Conservation (phyloP, 2,888 invertebrate genomes). For the Sphecodes monilicornis region DNA sequence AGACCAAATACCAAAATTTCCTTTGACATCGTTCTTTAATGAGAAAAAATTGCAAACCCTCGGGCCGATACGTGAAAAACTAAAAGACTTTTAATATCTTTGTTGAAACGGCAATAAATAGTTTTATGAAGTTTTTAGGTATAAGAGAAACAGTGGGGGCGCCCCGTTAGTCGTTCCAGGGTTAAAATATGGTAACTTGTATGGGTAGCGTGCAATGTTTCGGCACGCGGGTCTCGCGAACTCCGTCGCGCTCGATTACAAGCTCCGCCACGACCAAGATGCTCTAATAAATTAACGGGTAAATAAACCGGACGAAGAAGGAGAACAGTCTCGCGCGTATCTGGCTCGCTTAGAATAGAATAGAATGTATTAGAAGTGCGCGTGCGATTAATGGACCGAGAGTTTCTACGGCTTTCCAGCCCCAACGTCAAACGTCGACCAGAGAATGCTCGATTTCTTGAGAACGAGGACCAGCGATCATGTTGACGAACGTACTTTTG, state of each 20-base stretch:
- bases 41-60: not conserved
- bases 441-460: constrained; percentile 44
- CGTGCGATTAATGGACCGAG: constrained; percentile 52
- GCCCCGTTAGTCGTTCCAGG: not conserved
- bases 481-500: constrained; percentile 14
- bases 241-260: constrained; percentile 75
- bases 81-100: too few relatives aligned
- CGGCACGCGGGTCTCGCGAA: constrained; percentile 51
- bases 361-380: constrained; percentile 58
- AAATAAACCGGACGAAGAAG: constrained; percentile 60
- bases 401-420: constrained; percentile 20
- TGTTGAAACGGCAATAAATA: constrained; percentile 23
- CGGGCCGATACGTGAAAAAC: not conserved
- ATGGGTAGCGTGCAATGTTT: constrained; percentile 8
- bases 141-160: not conserved
- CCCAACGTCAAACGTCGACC: constrained; percentile 20
- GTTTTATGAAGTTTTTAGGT: not conserved
- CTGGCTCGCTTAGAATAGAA: constrained; percentile 59
- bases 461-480: constrained; percentile 23
- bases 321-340: constrained; percentile 39
- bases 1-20: not conserved
- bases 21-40: not conserved
- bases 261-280: constrained; percentile 70
- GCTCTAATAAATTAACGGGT: constrained; percentile 70
- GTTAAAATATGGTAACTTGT: constrained; percentile 47